Conservation (phyloP, 2,888 invertebrate genomes). For the Drosophila setosimentum region DNA sequence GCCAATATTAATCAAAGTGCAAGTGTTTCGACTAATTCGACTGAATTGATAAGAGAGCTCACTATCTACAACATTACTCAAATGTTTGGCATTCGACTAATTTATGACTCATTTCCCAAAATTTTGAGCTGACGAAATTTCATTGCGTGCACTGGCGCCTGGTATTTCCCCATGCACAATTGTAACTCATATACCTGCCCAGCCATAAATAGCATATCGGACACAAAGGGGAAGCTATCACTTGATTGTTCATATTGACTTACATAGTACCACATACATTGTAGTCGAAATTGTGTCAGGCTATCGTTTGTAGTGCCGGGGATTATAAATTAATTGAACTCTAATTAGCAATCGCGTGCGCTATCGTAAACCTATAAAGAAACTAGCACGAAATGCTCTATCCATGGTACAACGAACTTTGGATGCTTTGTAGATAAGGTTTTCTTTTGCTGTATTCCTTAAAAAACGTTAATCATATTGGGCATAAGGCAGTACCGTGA, state of each 20-base stretch:
- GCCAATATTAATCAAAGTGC: slow-evolving; percentile 35
- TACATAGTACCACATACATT: slow-evolving; percentile 36
- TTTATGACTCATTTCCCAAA: slow-evolving; percentile 50
- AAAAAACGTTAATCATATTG: not conserved
- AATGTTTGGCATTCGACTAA: slow-evolving; percentile 10
- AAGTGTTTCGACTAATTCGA: slow-evolving; percentile 32
- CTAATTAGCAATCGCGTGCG: slow-evolving; percentile 70
- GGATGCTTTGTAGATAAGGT: slow-evolving; percentile 22
- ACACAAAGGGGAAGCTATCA: slow-evolving; percentile 39
- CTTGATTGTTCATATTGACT: slow-evolving; percentile 48
- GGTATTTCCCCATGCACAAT: slow-evolving; percentile 30
- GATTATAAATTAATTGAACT: slow-evolving; percentile 80
- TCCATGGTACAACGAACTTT: slow-evolving; percentile 16
- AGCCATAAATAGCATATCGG: slow-evolving; percentile 66
- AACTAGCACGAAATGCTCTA: slow-evolving; percentile 23
- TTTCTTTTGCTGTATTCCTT: not conserved
- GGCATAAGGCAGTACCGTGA: not conserved
- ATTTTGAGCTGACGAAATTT: slow-evolving; percentile 2
- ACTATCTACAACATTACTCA: slow-evolving; percentile 20
- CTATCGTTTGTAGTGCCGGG: slow-evolving; percentile 53
- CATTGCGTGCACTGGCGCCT: slow-evolving; percentile 41
- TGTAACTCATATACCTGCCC: slow-evolving; percentile 5
- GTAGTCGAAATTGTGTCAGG: slow-evolving; percentile 64
- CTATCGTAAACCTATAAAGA: slow-evolving; percentile 65
- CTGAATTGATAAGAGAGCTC: slow-evolving; percentile 2